Evolutionary conservation across 1,140 invertebrate genomes (phyloP).

Genomic region (Pseudomyrmex sp.): DNA sequence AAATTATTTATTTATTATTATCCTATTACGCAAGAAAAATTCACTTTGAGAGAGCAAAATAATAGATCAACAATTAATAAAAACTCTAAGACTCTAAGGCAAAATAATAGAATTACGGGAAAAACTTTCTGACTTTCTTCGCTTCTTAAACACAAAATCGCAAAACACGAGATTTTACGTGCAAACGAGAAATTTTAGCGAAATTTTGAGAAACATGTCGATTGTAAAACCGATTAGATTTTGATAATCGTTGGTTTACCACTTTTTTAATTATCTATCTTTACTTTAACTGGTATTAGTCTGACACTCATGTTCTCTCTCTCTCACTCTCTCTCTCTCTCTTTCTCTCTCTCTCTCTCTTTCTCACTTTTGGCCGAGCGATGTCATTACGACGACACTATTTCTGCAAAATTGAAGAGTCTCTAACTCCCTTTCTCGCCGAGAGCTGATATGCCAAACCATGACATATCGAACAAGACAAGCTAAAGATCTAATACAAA

Average conservation of each 20-base stretch:
- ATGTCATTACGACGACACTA: slow-evolving; percentile 42
- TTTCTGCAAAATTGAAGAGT: slow-evolving; percentile 58
- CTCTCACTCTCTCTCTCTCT: no score
- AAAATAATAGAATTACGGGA: neutral
- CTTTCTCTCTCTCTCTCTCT: neutral
- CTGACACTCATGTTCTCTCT: neutral
- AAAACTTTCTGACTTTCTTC: slow-evolving; percentile 3
- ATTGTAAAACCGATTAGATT: slow-evolving; percentile 50
- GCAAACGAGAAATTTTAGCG: neutral
- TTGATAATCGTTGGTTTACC: slow-evolving; percentile 28
- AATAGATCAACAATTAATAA: no score
- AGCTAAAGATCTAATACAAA: slow-evolving; percentile 30
- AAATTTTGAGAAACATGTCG: slow-evolving; percentile 39
- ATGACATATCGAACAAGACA: slow-evolving; percentile 46
- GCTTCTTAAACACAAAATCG: neutral
- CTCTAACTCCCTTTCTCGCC: slow-evolving; percentile 24
- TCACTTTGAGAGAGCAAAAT: neutral
- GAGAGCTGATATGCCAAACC: slow-evolving; percentile 17
- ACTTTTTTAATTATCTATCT: slow-evolving; percentile 6
- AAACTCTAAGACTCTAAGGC: no score
- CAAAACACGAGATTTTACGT: no score
- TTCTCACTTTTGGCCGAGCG: slow-evolving; percentile 39
- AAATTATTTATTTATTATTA: slow-evolving; percentile 7
- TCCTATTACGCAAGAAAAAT: neutral
- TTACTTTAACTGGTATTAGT: slow-evolving; percentile 22